A percentile compares a stretch with the other conserved stretches of the same genome.
Conservation (phyloP, 2,797 vertebrate genomes). For the Eleutherodactylus coqui region DNA sequence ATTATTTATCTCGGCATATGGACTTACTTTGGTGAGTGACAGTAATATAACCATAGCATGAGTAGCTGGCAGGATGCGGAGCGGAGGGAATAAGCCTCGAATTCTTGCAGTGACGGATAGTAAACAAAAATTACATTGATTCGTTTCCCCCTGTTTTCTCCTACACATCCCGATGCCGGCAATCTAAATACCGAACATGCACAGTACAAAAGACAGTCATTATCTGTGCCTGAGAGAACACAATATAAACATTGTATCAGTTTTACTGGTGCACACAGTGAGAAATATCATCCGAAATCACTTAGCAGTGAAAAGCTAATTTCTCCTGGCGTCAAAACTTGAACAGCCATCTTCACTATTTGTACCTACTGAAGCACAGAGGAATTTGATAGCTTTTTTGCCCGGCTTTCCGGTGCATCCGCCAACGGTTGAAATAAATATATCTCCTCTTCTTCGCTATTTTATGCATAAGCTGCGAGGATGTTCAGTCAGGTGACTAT, state of each 20-base stretch:
- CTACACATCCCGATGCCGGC: constrained; percentile 20
- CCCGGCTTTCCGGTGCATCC: constrained; percentile 3
- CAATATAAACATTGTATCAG: constrained; percentile 57
- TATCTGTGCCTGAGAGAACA: constrained; percentile 39
- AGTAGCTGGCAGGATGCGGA: background rate
- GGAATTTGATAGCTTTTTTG: constrained; percentile 52
- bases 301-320: constrained; percentile 41
- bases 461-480: constrained; percentile 35
- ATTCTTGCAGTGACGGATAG: constrained; percentile 9
- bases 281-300: constrained; percentile 58
- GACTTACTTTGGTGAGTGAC: background rate
- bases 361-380: constrained; percentile 55
- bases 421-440: constrained; percentile 44
- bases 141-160: background rate
- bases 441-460: constrained; percentile 23
- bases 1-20: background rate
- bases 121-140: constrained; percentile 32
- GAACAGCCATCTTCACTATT: constrained; percentile 35
- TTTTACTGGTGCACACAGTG: constrained; percentile 34
- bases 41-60: background rate
- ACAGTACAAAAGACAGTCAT: constrained; percentile 18
- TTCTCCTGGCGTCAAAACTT: constrained; percentile 45
- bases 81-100: background rate
- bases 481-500: constrained; percentile 47
- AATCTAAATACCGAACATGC: constrained; percentile 42